Percentiles rank a stretch among this genome's conserved stretches.
Evolutionary conservation across 1,140 invertebrate genomes (phyloP).

Genomic region (Scaptomyza montana): DNA sequence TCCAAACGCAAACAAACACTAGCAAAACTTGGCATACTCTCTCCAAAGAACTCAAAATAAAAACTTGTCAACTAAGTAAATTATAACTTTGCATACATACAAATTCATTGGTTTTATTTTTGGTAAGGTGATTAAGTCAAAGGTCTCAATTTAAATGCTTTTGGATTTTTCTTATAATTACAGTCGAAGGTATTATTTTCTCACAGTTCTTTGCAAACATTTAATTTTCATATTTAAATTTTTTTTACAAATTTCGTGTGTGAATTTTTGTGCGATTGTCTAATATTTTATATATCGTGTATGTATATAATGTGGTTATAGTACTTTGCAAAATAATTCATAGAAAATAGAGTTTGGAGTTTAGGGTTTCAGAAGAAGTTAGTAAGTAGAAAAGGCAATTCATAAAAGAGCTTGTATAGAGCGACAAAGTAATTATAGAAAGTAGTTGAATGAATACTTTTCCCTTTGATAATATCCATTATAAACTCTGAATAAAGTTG

Average conservation of each 20-base stretch:
- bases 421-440: slow-evolving; percentile 38
- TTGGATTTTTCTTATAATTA: slow-evolving; percentile 49
- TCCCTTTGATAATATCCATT: slow-evolving; percentile 31
- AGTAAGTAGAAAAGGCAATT: slow-evolving; percentile 54
- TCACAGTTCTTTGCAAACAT: slow-evolving; percentile 25
- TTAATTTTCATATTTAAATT: slow-evolving; percentile 32
- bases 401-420: slow-evolving; percentile 48
- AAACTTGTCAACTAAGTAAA: slow-evolving; percentile 30
- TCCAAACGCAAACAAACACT: slow-evolving; percentile 37
- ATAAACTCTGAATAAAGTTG: slow-evolving; percentile 30
- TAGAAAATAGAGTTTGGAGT: slow-evolving; percentile 33
- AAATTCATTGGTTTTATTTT: slow-evolving; percentile 40
- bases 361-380: slow-evolving; percentile 24
- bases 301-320: slow-evolving; percentile 74
- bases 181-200: slow-evolving; percentile 48
- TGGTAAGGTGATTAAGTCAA: slow-evolving; percentile 16
- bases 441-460: slow-evolving; percentile 32
- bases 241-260: slow-evolving; percentile 61
- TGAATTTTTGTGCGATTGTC: slow-evolving; percentile 73
- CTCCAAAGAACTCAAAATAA: slow-evolving; percentile 16
- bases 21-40: slow-evolving; percentile 58
- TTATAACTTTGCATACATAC: slow-evolving; percentile 75
- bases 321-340: slow-evolving; percentile 67
- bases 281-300: slow-evolving; percentile 59
- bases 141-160: slow-evolving; percentile 63